phyloP scores from a whole-genome alignment of 2,113 vertebrate species.

The Damaliscus lunatus region DNA sequence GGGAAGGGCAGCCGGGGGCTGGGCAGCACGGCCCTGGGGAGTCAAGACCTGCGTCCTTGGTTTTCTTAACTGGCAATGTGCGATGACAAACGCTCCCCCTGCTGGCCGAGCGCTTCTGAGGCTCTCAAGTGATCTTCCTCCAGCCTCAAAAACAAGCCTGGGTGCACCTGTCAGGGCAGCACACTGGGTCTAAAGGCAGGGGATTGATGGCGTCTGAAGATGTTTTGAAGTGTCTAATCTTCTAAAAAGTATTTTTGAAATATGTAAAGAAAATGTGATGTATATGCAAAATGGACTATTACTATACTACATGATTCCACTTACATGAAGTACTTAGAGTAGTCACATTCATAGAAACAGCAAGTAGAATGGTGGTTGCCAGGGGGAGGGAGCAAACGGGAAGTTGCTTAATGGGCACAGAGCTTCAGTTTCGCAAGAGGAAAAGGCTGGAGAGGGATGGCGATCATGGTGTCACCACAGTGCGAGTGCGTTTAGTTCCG shows the following conservation, averaged over 20 bases:
- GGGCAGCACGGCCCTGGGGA: not conserved
- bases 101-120: not conserved
- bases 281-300: not conserved
- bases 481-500: no score
- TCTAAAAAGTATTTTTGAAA: not conserved
- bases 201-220: not conserved
- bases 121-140: not conserved
- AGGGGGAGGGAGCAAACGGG: not conserved
- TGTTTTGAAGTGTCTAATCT: not conserved
- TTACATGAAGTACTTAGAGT: not conserved
- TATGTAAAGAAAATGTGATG: not conserved
- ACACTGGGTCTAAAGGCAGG: not conserved
- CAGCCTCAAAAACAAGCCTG: not conserved
- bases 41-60: not conserved
- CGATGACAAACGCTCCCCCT: not conserved
- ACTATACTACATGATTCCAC: not conserved
- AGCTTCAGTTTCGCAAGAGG: not conserved
- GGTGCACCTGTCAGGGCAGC: not conserved
- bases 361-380: not conserved
- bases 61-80: not conserved
- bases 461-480: not conserved
- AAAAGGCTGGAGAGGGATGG: not conserved
- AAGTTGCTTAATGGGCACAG: not conserved
- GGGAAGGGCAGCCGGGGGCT: fast-evolving
- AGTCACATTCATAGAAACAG: not conserved